phyloP scores from a whole-genome alignment of 2,113 vertebrate genomes.

The Apteryx owenii region DNA sequence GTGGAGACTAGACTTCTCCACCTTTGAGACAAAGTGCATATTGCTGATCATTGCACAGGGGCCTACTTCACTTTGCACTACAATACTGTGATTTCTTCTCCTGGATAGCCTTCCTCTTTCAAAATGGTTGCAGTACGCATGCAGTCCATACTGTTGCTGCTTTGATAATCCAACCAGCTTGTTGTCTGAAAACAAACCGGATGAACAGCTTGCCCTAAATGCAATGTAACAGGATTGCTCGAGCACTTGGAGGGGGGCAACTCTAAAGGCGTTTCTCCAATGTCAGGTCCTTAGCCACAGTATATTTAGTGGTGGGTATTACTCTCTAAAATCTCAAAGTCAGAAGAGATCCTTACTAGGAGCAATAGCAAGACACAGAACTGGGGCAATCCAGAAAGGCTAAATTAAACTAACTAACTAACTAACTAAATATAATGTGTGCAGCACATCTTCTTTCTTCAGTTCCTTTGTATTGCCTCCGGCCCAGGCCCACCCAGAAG shows the following conservation, averaged over 20 bases:
- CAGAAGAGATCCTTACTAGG: neutral
- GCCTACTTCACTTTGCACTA: neutral
- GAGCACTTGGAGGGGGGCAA: neutral
- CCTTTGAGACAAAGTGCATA: neutral
- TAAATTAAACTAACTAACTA: neutral
- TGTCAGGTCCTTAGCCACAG: neutral
- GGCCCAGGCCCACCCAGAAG: neutral
- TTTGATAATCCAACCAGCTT: neutral
- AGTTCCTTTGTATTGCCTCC: neutral
- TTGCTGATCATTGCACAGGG: neutral
- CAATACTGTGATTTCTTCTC: neutral
- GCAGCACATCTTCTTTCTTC: neutral
- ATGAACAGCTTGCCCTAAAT: neutral
- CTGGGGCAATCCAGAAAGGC: neutral
- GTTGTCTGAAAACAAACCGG: neutral
- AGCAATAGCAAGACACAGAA: neutral
- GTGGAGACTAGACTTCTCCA: neutral
- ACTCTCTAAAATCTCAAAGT: neutral
- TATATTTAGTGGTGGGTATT: neutral
- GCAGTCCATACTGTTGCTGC: neutral
- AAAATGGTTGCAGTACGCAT: neutral
- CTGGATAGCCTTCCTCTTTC: neutral
- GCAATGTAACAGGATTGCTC: neutral
- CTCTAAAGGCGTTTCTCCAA: neutral
- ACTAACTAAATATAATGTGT: neutral